phyloP scores from a whole-genome alignment of 2,113 vertebrate genomes.

The Nibea albiflora region DNA sequence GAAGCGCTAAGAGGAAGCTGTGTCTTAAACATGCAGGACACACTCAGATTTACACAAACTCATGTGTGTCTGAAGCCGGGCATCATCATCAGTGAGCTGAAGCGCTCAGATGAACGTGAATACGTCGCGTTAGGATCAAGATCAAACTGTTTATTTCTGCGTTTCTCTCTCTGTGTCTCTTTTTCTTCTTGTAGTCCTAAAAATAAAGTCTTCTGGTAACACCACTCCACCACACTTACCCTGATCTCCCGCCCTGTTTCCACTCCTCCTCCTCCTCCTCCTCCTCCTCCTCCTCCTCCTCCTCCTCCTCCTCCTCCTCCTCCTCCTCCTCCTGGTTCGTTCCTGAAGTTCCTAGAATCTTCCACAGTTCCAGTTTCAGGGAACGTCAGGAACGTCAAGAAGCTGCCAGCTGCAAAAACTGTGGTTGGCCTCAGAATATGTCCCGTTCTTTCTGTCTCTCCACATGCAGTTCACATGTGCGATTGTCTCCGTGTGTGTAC shows the following conservation, averaged over 20 bases:
- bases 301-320: too few species aligned
- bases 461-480: slow-evolving; percentile 64
- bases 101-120: background rate
- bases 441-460: slow-evolving; percentile 19
- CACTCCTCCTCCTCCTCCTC: slow-evolving; percentile 35
- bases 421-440: background rate
- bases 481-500: background rate
- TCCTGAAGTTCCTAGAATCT: slow-evolving; percentile 67
- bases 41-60: background rate
- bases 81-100: background rate
- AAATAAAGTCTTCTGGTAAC: slow-evolving; percentile 63
- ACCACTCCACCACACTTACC: slow-evolving; percentile 61
- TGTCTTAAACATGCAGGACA: background rate
- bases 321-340: slow-evolving; percentile 26
- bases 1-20: background rate
- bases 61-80: background rate
- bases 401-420: slow-evolving; percentile 41
- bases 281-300: slow-evolving; percentile 32
- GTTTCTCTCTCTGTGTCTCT: background rate
- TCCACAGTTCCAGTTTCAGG: slow-evolving; percentile 58
- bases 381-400: slow-evolving; percentile 47
- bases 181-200: slow-evolving; percentile 40
- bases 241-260: slow-evolving; percentile 59
- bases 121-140: background rate
- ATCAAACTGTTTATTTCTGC: background rate